Percentiles rank a stretch among this genome's conserved stretches.
phyloP scores from a whole-genome alignment of 2,888 invertebrate species.

The Acrocyrtus sp. region DNA sequence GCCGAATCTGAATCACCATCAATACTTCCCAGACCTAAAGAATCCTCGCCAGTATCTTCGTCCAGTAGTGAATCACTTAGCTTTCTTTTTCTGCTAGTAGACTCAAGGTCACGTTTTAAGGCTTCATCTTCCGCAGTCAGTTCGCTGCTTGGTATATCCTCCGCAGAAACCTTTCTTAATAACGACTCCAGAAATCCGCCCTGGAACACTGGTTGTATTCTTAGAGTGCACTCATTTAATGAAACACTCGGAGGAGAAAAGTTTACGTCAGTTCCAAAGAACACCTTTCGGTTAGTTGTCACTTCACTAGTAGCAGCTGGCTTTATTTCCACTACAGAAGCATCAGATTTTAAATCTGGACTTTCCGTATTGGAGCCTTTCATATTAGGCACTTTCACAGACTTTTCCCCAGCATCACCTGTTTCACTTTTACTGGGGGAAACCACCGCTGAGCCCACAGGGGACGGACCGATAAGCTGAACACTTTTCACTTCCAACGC shows the following conservation, averaged over 20 bases:
- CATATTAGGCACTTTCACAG: background rate
- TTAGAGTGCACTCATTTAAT: background rate
- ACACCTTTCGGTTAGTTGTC: constrained; percentile 13
- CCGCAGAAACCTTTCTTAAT: constrained; percentile 1
- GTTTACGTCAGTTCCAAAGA: constrained; percentile 28
- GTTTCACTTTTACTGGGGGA: background rate
- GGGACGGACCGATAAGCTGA: constrained; percentile 22
- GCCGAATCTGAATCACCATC: background rate
- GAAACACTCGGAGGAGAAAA: constrained; percentile 17
- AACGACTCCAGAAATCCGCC: constrained; percentile 4
- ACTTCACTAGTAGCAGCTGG: background rate
- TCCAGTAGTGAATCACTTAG: background rate
- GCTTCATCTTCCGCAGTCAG: background rate
- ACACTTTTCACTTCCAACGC: constrained; percentile 42
- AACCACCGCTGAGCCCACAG: background rate
- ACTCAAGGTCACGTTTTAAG: background rate
- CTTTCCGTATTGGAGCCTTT: background rate
- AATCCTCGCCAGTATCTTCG: background rate
- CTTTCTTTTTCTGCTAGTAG: constrained; percentile 13
- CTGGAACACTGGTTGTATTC: constrained; percentile 11
- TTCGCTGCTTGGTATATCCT: background rate
- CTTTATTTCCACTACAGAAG: no score
- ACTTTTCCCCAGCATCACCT: background rate
- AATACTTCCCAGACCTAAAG: background rate
- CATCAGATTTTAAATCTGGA: background rate